Conservation (phyloP, 2,888 invertebrate genomes). For the Lasioglossum marginatum region DNA sequence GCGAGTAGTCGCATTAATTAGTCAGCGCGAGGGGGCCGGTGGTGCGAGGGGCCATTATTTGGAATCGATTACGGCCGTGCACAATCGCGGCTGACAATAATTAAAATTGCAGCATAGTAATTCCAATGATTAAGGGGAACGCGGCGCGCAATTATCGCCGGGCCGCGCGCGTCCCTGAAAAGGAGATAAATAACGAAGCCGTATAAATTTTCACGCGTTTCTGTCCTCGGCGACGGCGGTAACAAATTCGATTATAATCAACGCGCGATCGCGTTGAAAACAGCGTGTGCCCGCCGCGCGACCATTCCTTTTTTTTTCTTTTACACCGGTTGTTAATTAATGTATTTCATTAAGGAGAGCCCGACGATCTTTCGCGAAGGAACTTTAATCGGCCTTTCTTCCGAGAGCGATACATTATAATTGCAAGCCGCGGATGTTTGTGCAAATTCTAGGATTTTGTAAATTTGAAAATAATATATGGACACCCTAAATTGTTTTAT, state of each 20-base stretch:
- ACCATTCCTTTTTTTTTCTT: neutral
- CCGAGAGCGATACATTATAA: neutral
- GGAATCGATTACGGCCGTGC: constrained; percentile 46
- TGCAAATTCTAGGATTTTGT: too few relatives aligned
- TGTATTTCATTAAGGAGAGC: neutral
- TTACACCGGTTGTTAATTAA: constrained; percentile 1
- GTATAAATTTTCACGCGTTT: constrained; percentile 52
- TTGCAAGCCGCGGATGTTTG: too few relatives aligned
- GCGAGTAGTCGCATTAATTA: constrained; percentile 39
- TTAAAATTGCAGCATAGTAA: constrained; percentile 64
- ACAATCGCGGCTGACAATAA: constrained; percentile 59
- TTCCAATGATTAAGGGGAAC: constrained; percentile 60
- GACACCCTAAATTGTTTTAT: neutral
- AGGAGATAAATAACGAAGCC: constrained; percentile 57
- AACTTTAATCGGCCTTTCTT: neutral
- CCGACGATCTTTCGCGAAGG: neutral
- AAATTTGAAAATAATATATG: neutral
- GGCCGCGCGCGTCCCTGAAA: constrained; percentile 32
- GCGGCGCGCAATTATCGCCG: constrained; percentile 55
- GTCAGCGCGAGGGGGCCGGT: neutral
- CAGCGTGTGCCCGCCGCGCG: neutral
- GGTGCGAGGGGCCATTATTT: constrained; percentile 43
- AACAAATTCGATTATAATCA: constrained; percentile 51
- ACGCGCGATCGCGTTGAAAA: constrained; percentile 13
- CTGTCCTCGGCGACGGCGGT: constrained; percentile 33